Base-by-base conservation (phyloP, 2,888 invertebrate species). In the Drosophila trichaetosa region DNA sequence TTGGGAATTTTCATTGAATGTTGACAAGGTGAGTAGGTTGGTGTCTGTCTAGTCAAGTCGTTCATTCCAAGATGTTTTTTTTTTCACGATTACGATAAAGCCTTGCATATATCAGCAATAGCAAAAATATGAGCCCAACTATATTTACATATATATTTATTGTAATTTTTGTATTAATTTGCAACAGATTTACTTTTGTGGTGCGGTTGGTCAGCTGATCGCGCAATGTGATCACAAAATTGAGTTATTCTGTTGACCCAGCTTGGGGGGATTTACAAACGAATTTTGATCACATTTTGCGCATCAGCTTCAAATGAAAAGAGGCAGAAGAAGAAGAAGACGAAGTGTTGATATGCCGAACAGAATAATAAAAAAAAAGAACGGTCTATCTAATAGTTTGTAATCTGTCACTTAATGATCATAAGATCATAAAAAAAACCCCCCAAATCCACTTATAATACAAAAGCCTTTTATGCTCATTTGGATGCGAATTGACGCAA, bases 311-410 rank as follows among this genome's bases (percentile, higher is more conserved):
- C 8, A 27, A 46, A n/a, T 7, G 36, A n/a, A 31, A 33, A 33
- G 16, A 29, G 11, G 27, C 6, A 21, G 7, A 33, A 46, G n/a
- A 34, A 16, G 29, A 33, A 0, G 59, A 4, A 36, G 48, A 24
- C 13, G 13, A 16, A 11, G 33, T 10, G 46, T 36, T 36, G 38
- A 27, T 18, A 27, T 27, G 27, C 5, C 40, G 8, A n/a, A n/a
- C n/a, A 16, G 13, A 36, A 18, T 33, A 16, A 31, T 4, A 52
- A 31, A n/a, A 36, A 16, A 29, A 18, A 11, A 54, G 36, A 56
- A 51, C 18, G n/a, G 46, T 67, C 66, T 71, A 78, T 67, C 64
- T 73, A 48, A 54, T 56, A 51, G 24, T 82, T 75, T 80, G 83
- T 63, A 68, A 85, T 62, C 76, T 73, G 71, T 63, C 73, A 59